These are phyloP conservation scores for Limonius californicus DNA, from an alignment of 1,140 invertebrate genomes.

Conservation along the genomic window DNA sequence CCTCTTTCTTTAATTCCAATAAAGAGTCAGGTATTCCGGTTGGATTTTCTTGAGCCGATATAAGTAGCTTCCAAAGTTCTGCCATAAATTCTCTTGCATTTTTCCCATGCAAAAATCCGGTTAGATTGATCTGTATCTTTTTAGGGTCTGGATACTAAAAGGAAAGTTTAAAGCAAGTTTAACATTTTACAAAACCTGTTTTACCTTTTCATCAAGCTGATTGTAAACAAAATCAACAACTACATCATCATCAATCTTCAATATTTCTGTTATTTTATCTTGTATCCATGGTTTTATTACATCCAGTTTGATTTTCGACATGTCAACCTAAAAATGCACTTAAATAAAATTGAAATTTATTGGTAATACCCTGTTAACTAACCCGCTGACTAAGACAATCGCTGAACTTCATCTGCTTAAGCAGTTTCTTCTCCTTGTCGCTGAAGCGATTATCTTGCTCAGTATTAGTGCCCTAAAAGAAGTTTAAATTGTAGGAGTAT, in stretches of 20 bases:
- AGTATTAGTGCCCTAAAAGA: slow-evolving; percentile 97
- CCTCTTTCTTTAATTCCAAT: slow-evolving; percentile 94
- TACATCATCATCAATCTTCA: slow-evolving; percentile 97
- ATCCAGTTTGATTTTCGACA: slow-evolving; percentile 97
- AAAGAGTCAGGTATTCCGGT: slow-evolving; percentile 91
- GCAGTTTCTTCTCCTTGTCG: slow-evolving; percentile 98
- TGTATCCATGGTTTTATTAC: slow-evolving; percentile 99
- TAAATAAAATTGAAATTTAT: background rate
- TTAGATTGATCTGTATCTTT: slow-evolving; percentile 99
- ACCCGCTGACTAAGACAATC: slow-evolving; percentile 88
- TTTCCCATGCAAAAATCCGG: slow-evolving; percentile 97
- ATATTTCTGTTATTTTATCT: slow-evolving; percentile 89
- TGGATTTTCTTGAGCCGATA: slow-evolving; percentile 92
- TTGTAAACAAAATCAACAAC: slow-evolving; percentile 98
- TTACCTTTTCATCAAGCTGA: slow-evolving; percentile 92
- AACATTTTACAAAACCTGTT: background rate
- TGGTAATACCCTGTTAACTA: no score
- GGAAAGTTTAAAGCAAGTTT: background rate
- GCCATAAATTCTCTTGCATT: slow-evolving; percentile 97
- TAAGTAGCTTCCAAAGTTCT: slow-evolving; percentile 91
- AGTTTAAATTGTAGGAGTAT: no score
- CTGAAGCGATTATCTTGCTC: slow-evolving; percentile 98
- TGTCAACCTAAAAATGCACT: slow-evolving; percentile 75
- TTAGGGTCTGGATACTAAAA: slow-evolving; percentile 87
- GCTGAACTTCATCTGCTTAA: slow-evolving; percentile 98